Percentiles rank a stretch among this genome's conserved stretches.
phyloP scores from a whole-genome alignment of 2,113 vertebrate species.

The Arizona elegans region DNA sequence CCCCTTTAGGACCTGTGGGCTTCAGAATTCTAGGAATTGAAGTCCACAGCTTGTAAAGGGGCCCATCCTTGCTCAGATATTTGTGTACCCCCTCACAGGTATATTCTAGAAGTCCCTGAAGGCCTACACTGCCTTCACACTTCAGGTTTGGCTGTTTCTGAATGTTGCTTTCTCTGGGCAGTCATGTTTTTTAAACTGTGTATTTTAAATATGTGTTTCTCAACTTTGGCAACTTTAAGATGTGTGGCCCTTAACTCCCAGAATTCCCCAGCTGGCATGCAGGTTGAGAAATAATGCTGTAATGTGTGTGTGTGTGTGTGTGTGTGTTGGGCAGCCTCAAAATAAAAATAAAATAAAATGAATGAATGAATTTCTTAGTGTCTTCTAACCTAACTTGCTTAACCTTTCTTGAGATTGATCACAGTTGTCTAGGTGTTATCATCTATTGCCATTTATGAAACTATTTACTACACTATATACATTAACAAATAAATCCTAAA shows the following conservation, averaged over 20 bases:
- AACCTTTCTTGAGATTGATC: background rate
- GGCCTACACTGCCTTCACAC: background rate
- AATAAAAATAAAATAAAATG: background rate
- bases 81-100: background rate
- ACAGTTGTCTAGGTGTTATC: background rate
- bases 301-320: too few species aligned
- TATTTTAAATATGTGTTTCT: background rate
- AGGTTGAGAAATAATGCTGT: background rate
- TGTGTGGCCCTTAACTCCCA: background rate
- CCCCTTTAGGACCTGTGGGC: background rate
- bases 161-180: background rate
- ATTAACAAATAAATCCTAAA: background rate
- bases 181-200: background rate
- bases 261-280: background rate
- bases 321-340: background rate
- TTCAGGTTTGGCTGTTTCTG: background rate
- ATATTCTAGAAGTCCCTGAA: background rate
- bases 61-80: background rate
- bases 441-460: background rate
- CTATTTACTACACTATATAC: background rate
- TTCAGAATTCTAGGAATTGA: background rate
- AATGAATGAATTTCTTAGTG: background rate
- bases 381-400: background rate
- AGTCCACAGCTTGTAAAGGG: background rate
- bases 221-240: background rate